Conservation (phyloP, 2,113 vertebrate genomes). For the Eupsittula cactorum region DNA sequence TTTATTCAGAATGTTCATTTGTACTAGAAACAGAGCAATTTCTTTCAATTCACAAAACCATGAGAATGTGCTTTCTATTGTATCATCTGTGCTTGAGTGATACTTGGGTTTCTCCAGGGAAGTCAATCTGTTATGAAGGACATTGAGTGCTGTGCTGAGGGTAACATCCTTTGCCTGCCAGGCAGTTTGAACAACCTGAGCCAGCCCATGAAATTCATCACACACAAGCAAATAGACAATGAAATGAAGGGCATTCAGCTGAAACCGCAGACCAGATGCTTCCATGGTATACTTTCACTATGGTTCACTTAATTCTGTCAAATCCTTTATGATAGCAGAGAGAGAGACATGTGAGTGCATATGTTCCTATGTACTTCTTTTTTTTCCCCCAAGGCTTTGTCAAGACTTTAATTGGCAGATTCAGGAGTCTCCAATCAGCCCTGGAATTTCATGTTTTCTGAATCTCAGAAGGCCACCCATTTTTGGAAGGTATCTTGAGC, state of each 20-base stretch:
- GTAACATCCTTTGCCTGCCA: slow-evolving; percentile 16
- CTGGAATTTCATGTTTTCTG: background rate
- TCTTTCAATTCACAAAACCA: background rate
- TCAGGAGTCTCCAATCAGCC: background rate
- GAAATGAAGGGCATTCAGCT: slow-evolving; percentile 50
- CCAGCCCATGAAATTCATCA: slow-evolving; percentile 34
- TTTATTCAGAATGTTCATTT: background rate
- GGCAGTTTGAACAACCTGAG: slow-evolving; percentile 30
- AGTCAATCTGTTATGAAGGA: slow-evolving; percentile 37
- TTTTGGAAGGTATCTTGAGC: background rate
- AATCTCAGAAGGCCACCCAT: background rate
- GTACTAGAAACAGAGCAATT: background rate
- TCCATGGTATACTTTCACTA: background rate
- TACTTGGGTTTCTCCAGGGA: background rate
- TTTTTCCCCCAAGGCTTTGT: background rate
- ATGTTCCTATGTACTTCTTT: background rate
- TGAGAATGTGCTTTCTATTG: background rate
- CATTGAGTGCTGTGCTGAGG: background rate
- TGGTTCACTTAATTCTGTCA: slow-evolving; percentile 67
- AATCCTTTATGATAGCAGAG: slow-evolving; percentile 5
- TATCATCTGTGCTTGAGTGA: slow-evolving; percentile 10
- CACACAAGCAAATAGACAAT: slow-evolving; percentile 21
- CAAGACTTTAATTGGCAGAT: background rate
- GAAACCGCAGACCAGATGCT: slow-evolving; percentile 64
- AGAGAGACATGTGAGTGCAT: slow-evolving; percentile 1